Conservation (phyloP, 2,888 invertebrate genomes). For the Sphaeridia pumilis region DNA sequence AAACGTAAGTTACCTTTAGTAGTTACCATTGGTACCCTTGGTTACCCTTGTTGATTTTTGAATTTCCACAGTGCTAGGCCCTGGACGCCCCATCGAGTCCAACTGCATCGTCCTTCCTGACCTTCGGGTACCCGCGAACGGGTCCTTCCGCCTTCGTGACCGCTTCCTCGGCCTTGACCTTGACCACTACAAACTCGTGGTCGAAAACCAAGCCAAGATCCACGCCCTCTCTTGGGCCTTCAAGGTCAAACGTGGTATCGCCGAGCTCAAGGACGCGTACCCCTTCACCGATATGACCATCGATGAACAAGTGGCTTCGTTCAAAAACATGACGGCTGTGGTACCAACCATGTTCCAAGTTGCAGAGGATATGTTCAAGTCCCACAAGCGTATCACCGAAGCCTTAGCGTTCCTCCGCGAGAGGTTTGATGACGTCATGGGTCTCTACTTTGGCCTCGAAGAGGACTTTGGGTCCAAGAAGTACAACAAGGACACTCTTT, state of each 20-base stretch:
- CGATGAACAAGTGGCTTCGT: not conserved
- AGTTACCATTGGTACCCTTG: no score
- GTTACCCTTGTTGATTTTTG: no score
- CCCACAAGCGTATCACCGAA: not conserved
- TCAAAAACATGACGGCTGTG: not conserved
- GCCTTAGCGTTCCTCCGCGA: not conserved
- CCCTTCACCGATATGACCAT: not conserved
- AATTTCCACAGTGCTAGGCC: not conserved
- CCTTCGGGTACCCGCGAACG: not conserved
- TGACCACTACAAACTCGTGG: conserved; percentile 6
- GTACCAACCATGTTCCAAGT: not conserved
- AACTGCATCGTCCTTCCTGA: conserved; percentile 12
- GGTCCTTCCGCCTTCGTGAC: not conserved
- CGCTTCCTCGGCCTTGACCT: conserved; percentile 12
- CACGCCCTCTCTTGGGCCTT: conserved; percentile 12
- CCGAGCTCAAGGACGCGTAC: not conserved
- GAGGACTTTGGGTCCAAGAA: conserved; percentile 18
- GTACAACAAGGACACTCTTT: conserved; percentile 13
- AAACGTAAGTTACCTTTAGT: no score
- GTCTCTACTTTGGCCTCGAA: conserved; percentile 16
- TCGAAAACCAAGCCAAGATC: conserved; percentile 1
- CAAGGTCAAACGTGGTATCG: conserved; percentile 3
- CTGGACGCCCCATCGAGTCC: not conserved
- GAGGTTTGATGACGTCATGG: not conserved
- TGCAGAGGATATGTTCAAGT: not conserved